phyloP scores from a whole-genome alignment of 2,888 invertebrate genomes.

The Cryptus viduatorius region DNA sequence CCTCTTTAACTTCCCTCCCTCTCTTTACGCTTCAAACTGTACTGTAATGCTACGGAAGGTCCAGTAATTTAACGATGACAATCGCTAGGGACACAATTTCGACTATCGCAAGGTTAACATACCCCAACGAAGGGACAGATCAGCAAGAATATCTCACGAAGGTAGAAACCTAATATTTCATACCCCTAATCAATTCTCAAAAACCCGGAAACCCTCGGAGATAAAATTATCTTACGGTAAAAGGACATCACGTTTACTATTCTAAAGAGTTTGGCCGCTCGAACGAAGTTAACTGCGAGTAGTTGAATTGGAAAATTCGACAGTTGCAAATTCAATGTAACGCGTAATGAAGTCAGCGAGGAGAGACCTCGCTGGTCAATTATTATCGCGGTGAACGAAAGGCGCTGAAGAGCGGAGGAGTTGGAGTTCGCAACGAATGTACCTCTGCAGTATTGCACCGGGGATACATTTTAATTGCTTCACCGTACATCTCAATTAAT shows the following conservation, averaged over 20 bases:
- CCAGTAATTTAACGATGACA: conserved; percentile 2
- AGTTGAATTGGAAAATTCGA: background rate
- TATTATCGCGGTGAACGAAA: background rate
- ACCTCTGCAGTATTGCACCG: background rate
- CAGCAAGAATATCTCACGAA: background rate
- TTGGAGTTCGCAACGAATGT: conserved; percentile 3
- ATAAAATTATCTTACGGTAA: background rate
- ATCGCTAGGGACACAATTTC: conserved; percentile 4
- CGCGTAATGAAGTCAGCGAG: background rate
- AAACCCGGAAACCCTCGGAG: background rate
- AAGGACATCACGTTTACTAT: background rate
- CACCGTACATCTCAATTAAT: conserved; percentile 13
- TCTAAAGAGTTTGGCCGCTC: background rate
- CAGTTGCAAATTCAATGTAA: background rate
- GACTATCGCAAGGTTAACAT: background rate
- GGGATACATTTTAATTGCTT: conserved; percentile 6
- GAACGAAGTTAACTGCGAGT: background rate
- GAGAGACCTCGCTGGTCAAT: background rate
- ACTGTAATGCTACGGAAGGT: background rate
- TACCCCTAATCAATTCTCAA: too few relatives aligned
- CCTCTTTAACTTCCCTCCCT: conserved; percentile 25
- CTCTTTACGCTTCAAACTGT: conserved; percentile 9
- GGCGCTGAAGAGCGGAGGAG: background rate
- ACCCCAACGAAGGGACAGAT: background rate
- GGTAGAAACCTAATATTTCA: background rate